Percentiles rank a stretch among this genome's conserved stretches.
Evolutionary conservation across 2,888 invertebrate species (phyloP).

Genomic region (Agrotis clavis): DNA sequence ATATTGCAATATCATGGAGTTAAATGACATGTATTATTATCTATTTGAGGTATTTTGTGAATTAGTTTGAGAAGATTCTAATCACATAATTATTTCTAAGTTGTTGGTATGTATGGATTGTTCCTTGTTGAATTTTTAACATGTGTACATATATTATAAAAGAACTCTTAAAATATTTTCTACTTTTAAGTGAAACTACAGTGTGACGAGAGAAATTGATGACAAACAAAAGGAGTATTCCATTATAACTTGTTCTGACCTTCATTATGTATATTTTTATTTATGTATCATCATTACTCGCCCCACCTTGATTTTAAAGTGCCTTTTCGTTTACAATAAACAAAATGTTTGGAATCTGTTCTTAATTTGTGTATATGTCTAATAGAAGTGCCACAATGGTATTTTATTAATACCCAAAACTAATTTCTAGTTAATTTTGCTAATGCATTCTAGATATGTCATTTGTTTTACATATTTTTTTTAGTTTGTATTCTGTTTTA

Average conservation of each 20-base stretch:
- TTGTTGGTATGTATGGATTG: constrained; percentile 70
- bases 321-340: constrained; percentile 83
- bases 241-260: constrained; percentile 72
- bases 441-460: constrained; percentile 78
- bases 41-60: constrained; percentile 59
- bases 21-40: constrained; percentile 56
- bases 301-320: constrained; percentile 88
- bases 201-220: constrained; percentile 89
- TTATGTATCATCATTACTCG: constrained; percentile 74
- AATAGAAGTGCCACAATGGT: constrained; percentile 76
- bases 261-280: constrained; percentile 75
- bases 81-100: constrained; percentile 70
- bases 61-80: constrained; percentile 56
- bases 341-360: constrained; percentile 74
- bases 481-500: constrained; percentile 79
- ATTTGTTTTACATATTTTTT: constrained; percentile 78
- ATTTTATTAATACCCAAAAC: constrained; percentile 73
- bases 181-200: constrained; percentile 88
- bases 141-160: constrained; percentile 85
- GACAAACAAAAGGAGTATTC: constrained; percentile 77
- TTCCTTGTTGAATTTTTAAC: constrained; percentile 82
- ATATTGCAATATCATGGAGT: constrained; percentile 63
- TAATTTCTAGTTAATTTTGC: constrained; percentile 81
- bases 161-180: constrained; percentile 80
- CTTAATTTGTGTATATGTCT: constrained; percentile 76